These are phyloP conservation scores for Mirounga angustirostris DNA, from an alignment of 2,113 vertebrate genomes.

Conservation along the genomic window DNA sequence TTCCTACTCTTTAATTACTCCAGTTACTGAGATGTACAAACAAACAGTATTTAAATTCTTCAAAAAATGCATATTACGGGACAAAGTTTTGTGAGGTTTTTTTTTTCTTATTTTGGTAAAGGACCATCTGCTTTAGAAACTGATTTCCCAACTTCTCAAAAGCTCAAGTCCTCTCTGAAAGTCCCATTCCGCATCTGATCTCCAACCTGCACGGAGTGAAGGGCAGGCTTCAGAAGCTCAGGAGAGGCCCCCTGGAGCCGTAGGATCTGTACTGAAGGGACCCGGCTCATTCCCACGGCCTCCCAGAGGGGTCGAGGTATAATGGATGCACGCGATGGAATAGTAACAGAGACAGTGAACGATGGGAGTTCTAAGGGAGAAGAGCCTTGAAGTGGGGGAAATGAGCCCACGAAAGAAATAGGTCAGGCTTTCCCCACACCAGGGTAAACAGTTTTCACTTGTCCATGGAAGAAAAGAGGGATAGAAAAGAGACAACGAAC, in stretches of 20 bases:
- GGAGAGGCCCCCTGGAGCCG: neutral
- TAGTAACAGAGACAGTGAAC: neutral
- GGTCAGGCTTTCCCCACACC: neutral
- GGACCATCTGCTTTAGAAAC: constrained; percentile 25
- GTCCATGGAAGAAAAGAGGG: neutral
- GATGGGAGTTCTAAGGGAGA: neutral
- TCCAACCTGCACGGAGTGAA: neutral
- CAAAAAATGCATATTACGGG: neutral
- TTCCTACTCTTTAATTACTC: neutral
- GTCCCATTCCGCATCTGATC: neutral
- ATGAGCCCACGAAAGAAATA: neutral
- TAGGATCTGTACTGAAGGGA: neutral
- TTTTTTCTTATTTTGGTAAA: neutral
- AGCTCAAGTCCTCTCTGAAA: neutral
- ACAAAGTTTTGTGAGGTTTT: neutral
- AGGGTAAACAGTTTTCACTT: neutral
- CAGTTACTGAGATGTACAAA: neutral
- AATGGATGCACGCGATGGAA: neutral
- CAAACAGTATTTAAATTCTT: constrained; percentile 39
- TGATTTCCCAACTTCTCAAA: neutral
- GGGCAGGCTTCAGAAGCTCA: neutral
- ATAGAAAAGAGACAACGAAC: neutral
- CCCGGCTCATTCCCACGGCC: neutral
- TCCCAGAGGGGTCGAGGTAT: neutral
- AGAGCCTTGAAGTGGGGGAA: neutral